Conservation (phyloP, 2,113 vertebrate genomes). For the Symphodus melops region DNA sequence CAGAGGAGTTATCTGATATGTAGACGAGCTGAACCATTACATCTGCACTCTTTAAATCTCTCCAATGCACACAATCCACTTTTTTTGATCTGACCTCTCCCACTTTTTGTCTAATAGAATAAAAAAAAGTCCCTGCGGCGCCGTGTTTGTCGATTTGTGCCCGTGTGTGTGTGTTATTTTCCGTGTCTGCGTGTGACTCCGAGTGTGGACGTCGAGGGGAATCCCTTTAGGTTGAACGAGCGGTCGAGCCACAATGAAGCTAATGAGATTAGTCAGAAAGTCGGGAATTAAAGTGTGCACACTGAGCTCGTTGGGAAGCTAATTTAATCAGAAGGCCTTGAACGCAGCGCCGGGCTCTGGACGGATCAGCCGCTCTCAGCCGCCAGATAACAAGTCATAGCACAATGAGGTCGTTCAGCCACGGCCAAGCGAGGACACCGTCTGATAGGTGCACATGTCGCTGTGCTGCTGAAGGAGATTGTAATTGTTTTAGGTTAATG, state of each 20-base stretch:
- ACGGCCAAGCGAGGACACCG: conserved; percentile 2
- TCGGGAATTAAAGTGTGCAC: conserved; percentile 60
- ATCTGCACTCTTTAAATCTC: neutral
- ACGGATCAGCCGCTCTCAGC: conserved; percentile 41
- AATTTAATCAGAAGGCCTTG: conserved; percentile 60
- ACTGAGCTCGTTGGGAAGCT: conserved; percentile 44
- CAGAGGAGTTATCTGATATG: neutral
- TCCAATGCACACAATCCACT: neutral
- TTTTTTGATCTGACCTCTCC: neutral
- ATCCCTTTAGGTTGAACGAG: conserved; percentile 31
- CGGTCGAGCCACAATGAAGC: conserved; percentile 39
- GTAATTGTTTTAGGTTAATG: neutral
- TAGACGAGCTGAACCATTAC: neutral
- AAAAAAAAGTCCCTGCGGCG: neutral
- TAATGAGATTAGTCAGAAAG: conserved; percentile 57
- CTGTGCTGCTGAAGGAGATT: neutral
- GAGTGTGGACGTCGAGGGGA: conserved; percentile 11
- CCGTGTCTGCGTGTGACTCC: neutral
- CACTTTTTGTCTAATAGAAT: conserved; percentile 16
- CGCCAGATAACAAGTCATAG: conserved; percentile 7
- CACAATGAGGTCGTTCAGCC: conserved; percentile 10
- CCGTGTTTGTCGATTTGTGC: neutral
- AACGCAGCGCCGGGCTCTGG: conserved; percentile 6
- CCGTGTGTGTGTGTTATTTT: no score
- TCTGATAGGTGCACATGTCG: neutral